A percentile compares a stretch with the other conserved stretches of the same genome.
phyloP scores from a whole-genome alignment of 2,797 vertebrate species.

The Chaunax sp. region DNA sequence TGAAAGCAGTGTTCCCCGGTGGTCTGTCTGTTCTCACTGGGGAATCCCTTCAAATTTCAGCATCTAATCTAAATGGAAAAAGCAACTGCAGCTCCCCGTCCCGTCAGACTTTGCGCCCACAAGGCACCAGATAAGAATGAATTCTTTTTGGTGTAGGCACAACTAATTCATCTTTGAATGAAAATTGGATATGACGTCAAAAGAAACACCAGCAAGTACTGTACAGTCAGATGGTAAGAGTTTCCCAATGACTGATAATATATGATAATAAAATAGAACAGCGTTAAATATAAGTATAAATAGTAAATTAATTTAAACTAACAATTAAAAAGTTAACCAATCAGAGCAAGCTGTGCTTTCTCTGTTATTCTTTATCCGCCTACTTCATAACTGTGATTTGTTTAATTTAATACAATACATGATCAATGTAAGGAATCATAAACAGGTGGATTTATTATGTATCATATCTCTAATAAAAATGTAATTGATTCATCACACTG shows the following conservation, averaged over 20 bases:
- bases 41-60: slow-evolving; percentile 75
- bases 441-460: not conserved
- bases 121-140: slow-evolving; percentile 48
- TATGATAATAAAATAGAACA: not conserved
- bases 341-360: not conserved
- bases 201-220: slow-evolving; percentile 1
- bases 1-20: slow-evolving; percentile 75
- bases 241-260: not conserved
- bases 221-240: not conserved
- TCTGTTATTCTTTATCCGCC: not conserved
- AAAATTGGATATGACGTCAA: slow-evolving; percentile 9
- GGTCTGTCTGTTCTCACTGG: slow-evolving; percentile 81
- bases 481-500: not conserved
- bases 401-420: no score
- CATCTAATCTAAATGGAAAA: slow-evolving; percentile 70
- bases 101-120: slow-evolving; percentile 27
- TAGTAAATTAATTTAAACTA: not conserved
- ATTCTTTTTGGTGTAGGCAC: not conserved
- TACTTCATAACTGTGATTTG: not conserved
- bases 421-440: not conserved
- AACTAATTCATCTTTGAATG: slow-evolving; percentile 14
- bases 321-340: not conserved
- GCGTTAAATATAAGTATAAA: not conserved
- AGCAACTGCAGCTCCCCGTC: slow-evolving; percentile 62
- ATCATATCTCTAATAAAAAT: not conserved